These are phyloP conservation scores for Enteromius trimaculatus DNA, from an alignment of 2,797 vertebrate species.

Conservation along the genomic window DNA sequence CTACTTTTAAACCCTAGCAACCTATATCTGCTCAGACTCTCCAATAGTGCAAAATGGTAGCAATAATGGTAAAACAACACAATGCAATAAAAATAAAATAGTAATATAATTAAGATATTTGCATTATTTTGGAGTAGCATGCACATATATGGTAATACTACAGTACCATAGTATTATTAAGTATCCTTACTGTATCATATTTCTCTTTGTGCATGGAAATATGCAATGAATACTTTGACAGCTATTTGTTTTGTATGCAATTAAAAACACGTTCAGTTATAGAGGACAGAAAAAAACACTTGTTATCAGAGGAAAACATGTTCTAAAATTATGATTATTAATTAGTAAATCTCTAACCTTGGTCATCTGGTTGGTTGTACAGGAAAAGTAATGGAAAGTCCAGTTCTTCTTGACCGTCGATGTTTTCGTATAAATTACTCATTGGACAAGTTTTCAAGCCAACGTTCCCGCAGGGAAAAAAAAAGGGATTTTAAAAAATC, in stretches of 20 bases:
- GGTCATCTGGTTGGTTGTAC: constrained; percentile 74
- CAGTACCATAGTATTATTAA: neutral
- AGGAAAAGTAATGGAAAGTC: constrained; percentile 91
- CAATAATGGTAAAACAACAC: neutral
- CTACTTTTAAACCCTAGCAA: neutral
- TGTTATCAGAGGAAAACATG: neutral
- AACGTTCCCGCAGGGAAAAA: neutral
- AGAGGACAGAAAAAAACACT: neutral
- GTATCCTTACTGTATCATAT: neutral
- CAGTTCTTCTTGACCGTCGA: constrained; percentile 82
- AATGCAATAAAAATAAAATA: neutral
- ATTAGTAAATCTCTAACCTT: constrained; percentile 80
- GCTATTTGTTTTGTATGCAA: neutral
- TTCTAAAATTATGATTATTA: neutral
- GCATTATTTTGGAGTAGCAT: neutral
- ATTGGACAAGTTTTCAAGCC: constrained; percentile 38
- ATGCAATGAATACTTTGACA: neutral
- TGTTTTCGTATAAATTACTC: constrained; percentile 53
- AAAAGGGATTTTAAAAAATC: neutral
- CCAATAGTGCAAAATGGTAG: neutral
- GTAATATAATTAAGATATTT: too few relatives aligned
- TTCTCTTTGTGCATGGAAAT: neutral
- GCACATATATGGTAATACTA: neutral
- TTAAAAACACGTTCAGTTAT: neutral
- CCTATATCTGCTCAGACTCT: neutral